Evolutionary conservation across 2,113 vertebrate species (phyloP), one percentile per base, ranked within the genome.

Genomic region (Carlito syrichta): DNA sequence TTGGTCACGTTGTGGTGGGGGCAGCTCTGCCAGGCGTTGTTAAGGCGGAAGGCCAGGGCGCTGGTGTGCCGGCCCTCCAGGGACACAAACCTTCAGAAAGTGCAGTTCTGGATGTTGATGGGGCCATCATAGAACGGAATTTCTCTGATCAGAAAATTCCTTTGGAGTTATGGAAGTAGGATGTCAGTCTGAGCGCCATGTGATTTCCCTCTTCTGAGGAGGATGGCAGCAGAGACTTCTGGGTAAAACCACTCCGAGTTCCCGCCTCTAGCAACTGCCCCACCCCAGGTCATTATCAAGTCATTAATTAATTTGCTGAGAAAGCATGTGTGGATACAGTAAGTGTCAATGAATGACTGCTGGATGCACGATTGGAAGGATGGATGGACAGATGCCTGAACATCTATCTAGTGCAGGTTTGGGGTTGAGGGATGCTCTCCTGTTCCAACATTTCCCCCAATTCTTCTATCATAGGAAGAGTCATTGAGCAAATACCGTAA

Each of bases 21-120:
- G 94, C 99, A 99, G 98, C 99, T 99, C 98, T 99, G 99, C 99
- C 99, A 99, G 2, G 99, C 99, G 7, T 99, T 99, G 98, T 99
- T 99, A 79, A 99, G 99, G 12, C 99, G 99, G 98, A 99, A 99
- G n/a, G 99, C 99, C 54, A 99, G 98, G 13, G 99, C 99, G 0
- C 99, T 99, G 20, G 99, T 99, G 98, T 99, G 99, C 1, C 99
- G 98, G 25, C 99, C 99, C 0, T 99, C 99, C 93, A 99, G 98
- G 0, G 99, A 99, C 0, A 97, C 98, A 4, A 99, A 99, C 96
- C 99, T 99, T 22, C 99, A 98, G 98, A 99, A 99, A 0, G 99
- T 99, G 94, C 99, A 99, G 98, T 99, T 99, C 98, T 99, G 99
- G 45, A 99, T 97, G 0, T 99, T 99, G 98, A 99, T 98, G 0